A percentile compares a stretch with the other conserved stretches of the same genome.
Conservation (phyloP, 2,797 vertebrate genomes). For the Cyprinodon diabolis region DNA sequence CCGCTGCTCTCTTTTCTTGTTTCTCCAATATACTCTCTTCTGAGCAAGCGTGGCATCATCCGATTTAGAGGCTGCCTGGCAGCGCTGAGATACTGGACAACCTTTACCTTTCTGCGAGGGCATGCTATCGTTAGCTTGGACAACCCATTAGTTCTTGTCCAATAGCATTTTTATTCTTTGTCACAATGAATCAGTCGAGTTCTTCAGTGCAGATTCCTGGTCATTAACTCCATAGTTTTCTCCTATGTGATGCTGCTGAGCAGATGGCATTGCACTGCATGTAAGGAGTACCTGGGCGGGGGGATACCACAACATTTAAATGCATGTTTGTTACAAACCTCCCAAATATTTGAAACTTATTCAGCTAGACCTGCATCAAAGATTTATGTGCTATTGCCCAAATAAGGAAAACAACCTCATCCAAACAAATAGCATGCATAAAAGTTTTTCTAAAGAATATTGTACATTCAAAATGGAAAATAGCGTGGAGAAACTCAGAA, state of each 20-base stretch:
- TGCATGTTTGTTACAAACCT: background rate
- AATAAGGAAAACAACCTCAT: background rate
- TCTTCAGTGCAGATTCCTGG: conserved; percentile 26
- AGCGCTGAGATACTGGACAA: conserved; percentile 60
- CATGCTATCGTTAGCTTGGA: conserved; percentile 59
- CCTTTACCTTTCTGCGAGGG: conserved; percentile 70
- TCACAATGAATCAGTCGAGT: conserved; percentile 32
- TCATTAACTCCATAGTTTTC: conserved; percentile 19
- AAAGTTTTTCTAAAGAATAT: background rate
- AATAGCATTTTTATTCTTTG: conserved; percentile 22
- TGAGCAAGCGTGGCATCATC: conserved; percentile 78
- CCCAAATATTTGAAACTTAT: background rate
- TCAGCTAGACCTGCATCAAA: background rate
- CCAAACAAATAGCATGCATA: background rate
- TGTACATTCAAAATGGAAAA: background rate
- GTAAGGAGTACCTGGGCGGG: conserved; percentile 35
- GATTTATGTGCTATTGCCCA: background rate
- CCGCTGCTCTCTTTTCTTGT: conserved; percentile 83
- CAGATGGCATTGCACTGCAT: conserved; percentile 46
- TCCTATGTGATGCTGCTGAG: conserved; percentile 13
- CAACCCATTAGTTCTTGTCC: conserved; percentile 53
- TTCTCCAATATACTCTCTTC: conserved; percentile 85
- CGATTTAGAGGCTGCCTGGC: conserved; percentile 73
- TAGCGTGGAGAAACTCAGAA: background rate
- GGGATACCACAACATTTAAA: conserved; percentile 21